phyloP scores from a whole-genome alignment of 1,140 invertebrate genomes.

The Euglossa dilemma region DNA sequence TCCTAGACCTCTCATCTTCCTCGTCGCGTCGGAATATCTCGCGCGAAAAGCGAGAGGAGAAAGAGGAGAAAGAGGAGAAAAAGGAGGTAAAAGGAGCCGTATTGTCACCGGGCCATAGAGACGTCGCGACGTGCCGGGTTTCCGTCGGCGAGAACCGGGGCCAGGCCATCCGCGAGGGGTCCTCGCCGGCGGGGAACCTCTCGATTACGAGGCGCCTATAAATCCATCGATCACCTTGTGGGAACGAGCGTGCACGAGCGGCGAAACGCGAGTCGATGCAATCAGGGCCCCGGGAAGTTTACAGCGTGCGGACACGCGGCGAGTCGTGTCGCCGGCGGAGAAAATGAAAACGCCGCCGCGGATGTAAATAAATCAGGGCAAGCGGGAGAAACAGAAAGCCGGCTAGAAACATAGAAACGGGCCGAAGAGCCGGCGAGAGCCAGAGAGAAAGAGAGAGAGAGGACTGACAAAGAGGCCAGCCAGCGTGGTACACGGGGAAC shows the following conservation, averaged over 20 bases:
- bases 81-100: too few species aligned
- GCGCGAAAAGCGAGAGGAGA: too few species aligned
- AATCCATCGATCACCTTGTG: conserved; percentile 44
- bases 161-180: neutral
- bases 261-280: conserved; percentile 66
- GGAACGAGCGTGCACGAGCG: conserved; percentile 19
- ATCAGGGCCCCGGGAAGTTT: conserved; percentile 66
- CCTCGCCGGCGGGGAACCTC: neutral
- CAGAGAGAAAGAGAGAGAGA: conserved; percentile 13
- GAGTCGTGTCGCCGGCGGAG: conserved; percentile 54
- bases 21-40: too few species aligned
- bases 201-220: conserved; percentile 37
- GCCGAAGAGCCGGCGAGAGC: neutral
- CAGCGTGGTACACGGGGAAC: conserved; percentile 13
- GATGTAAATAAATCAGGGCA: conserved; percentile 76
- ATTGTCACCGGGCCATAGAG: neutral
- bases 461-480: neutral
- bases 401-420: conserved; percentile 59
- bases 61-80: too few species aligned
- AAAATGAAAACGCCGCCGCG: conserved; percentile 66
- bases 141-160: neutral
- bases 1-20: too few species aligned
- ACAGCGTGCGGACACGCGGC: conserved; percentile 67
- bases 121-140: neutral
- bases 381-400: conserved; percentile 27